phyloP scores from a whole-genome alignment of 2,113 vertebrate genomes.

The Tympanuchus pallidicinctus region DNA sequence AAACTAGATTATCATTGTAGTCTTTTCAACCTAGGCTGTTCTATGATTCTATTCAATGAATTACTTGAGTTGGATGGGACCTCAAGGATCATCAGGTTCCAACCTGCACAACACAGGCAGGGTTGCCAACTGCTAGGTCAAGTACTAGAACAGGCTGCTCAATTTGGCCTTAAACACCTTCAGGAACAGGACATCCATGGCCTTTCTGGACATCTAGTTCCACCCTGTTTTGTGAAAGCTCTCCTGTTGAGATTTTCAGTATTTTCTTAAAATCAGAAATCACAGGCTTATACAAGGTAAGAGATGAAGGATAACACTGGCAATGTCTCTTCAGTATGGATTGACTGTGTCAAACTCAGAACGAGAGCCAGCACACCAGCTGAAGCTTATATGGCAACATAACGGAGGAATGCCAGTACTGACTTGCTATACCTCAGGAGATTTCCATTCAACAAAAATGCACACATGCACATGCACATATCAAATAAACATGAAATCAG shows the following conservation, averaged over 20 bases:
- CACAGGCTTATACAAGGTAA: neutral
- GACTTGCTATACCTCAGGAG: neutral
- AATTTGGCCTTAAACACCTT: too few relatives aligned
- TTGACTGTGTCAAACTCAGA: neutral
- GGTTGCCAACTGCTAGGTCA: too few relatives aligned
- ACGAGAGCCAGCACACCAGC: neutral
- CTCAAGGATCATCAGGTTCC: too few relatives aligned
- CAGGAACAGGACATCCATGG: too few relatives aligned
- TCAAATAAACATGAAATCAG: neutral
- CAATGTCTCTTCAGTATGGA: neutral
- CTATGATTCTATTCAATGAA: too few relatives aligned
- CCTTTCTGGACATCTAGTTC: too few relatives aligned
- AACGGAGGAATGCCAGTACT: neutral
- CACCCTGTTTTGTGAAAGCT: neutral
- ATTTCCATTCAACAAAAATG: neutral
- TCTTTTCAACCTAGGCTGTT: too few relatives aligned
- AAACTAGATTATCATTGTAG: too few relatives aligned
- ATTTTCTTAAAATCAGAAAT: neutral
- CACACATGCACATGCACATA: rapidly evolving
- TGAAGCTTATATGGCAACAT: neutral
- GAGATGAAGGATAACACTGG: neutral
- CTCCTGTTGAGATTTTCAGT: neutral
- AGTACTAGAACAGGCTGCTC: too few relatives aligned
- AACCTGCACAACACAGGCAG: too few relatives aligned
- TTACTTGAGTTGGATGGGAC: too few relatives aligned